Conservation (phyloP, 2,113 vertebrate species). For the Triplophysa dalaica region DNA sequence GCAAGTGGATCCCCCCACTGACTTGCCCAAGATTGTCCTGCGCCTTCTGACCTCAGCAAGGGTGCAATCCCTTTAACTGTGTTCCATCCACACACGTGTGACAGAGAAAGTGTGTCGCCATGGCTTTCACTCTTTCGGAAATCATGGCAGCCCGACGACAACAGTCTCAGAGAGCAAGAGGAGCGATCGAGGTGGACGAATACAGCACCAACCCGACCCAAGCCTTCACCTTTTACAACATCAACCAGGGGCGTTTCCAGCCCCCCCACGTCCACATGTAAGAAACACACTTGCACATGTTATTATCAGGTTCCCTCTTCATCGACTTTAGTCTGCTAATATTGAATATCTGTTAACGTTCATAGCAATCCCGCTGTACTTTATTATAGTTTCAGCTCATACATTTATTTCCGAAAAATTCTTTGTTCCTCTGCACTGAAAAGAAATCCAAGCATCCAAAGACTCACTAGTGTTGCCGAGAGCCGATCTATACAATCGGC, state of each 20-base stretch:
- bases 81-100: conserved; percentile 15
- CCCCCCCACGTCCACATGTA: conserved; percentile 98
- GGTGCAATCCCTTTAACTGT: conserved; percentile 37
- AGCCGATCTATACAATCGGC: too few relatives aligned
- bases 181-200: conserved; percentile 91
- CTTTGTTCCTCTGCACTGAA: too few relatives aligned
- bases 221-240: conserved; percentile 99
- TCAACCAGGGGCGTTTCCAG: conserved; percentile 98
- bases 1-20: background rate
- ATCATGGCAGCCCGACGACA: conserved; percentile 89
- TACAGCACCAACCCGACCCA: conserved; percentile 97
- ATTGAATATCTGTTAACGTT: too few relatives aligned
- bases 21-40: background rate
- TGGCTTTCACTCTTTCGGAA: conserved; percentile 95
- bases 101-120: conserved; percentile 59
- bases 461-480: too few relatives aligned
- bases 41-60: background rate
- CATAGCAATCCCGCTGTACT: too few relatives aligned
- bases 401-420: background rate
- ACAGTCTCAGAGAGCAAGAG: conserved; percentile 76
- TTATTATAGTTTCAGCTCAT: too few relatives aligned
- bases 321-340: too few relatives aligned
- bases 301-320: background rate
- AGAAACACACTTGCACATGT: conserved; percentile 32
- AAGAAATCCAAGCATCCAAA: too few relatives aligned